Evolutionary conservation across 2,888 invertebrate genomes (phyloP).

Genomic region (Drosophila ezoana): DNA sequence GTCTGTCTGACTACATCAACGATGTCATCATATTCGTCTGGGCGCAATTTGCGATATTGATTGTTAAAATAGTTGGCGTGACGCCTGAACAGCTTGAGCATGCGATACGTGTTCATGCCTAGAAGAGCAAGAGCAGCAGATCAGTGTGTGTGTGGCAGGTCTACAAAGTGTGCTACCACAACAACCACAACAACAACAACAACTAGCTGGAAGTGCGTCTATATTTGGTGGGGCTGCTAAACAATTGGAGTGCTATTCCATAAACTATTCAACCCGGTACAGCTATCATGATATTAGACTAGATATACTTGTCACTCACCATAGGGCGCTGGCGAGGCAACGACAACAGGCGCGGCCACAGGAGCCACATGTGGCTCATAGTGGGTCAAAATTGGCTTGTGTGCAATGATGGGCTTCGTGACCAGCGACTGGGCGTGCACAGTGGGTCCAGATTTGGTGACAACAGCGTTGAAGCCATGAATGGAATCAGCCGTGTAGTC

Average conservation of each 20-base stretch:
- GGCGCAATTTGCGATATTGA: constrained; percentile 83
- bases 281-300: constrained; percentile 2
- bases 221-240: constrained; percentile 22
- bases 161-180: constrained; percentile 21
- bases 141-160: constrained; percentile 30
- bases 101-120: constrained; percentile 84
- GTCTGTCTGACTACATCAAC: constrained; percentile 20
- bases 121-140: constrained; percentile 55
- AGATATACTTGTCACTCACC: constrained; percentile 56
- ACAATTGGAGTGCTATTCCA: constrained; percentile 19
- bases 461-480: constrained; percentile 85
- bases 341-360: constrained; percentile 77
- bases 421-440: constrained; percentile 83
- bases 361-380: constrained; percentile 77
- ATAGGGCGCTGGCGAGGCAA: constrained; percentile 83
- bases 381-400: constrained; percentile 80
- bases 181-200: constrained; percentile 26
- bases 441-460: constrained; percentile 84
- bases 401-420: constrained; percentile 82
- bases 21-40: constrained; percentile 68
- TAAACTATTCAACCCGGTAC: constrained; percentile 16
- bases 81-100: constrained; percentile 83
- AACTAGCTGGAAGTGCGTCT: constrained; percentile 36
- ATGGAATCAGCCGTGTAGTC: constrained; percentile 85
- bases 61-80: constrained; percentile 83